Evolutionary conservation across 2,113 vertebrate species (phyloP), one percentile per base, ranked within the genome.

Genomic region (Poecile atricapillus): DNA sequence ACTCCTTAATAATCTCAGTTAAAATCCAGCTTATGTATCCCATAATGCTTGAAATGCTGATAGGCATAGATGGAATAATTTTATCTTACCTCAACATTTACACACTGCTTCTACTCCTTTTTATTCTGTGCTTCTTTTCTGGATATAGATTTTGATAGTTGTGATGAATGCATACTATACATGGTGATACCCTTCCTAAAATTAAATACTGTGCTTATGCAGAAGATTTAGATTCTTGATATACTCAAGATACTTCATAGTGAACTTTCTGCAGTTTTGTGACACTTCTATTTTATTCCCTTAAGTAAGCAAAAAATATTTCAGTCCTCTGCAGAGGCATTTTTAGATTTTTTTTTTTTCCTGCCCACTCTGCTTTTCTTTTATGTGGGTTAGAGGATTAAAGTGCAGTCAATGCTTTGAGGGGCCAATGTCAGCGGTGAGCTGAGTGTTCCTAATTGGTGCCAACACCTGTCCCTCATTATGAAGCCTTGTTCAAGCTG

Each of bases 391-490:
- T 83, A 84, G 97, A 96, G 96, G 88, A 97, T 97, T 97, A 95
- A 97, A 97, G 94, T 93, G 95, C 89, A 94, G 87, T 87, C 94
- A 68, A 27, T 94, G 92, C 97, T 97, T 89, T 93, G 68, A 96
- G 93, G 92, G 93, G 67, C 68, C 95, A 89, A 70, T 96, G 85
- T 87, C 79, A 80, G 81, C 43, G 21, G 78, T 70, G 92, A 93
- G 90, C 95, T 87, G 95, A 88, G 86, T 95, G 65, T 96, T 70
- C 68, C 95, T 95, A 96, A 95, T 97, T 97, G 96, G 92, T 94
- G 37, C 50, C 93, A 97, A 73, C 96, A 97, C 97, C 97, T 97
- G 97, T 92, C 90, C 77, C 95, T 97, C 96, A 87, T 97, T 91
- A 94, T 22, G 91, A 69, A 67, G 65, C 90, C 81, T 95, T 14